phyloP scores from a whole-genome alignment of 2,888 invertebrate species.

The Julus scanicus region DNA sequence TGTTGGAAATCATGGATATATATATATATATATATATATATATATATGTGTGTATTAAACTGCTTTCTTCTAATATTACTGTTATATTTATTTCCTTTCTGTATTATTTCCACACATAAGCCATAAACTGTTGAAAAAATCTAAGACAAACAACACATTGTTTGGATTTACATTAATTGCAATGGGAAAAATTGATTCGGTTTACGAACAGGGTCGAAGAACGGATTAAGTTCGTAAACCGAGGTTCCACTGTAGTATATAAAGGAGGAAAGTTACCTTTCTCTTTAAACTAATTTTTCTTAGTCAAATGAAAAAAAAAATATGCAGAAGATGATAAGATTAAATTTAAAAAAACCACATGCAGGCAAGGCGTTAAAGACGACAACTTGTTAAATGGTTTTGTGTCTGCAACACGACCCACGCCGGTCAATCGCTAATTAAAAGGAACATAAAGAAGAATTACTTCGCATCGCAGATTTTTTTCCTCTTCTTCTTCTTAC shows the following conservation, averaged over 20 bases:
- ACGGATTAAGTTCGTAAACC: neutral
- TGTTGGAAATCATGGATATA: no score
- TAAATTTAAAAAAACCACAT: neutral
- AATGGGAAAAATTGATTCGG: no score
- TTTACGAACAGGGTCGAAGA: no score
- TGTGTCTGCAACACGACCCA: neutral
- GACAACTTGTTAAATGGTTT: neutral
- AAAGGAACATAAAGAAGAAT: slow-evolving; percentile 39
- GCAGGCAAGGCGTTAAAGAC: neutral
- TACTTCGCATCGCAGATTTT: neutral
- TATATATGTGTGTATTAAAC: no score
- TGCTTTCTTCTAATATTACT: no score
- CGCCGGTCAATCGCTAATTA: slow-evolving; percentile 40
- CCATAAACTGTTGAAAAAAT: no score
- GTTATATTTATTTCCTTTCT: no score
- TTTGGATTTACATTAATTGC: no score
- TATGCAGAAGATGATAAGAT: neutral
- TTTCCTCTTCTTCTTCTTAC: neutral
- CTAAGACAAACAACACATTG: no score
- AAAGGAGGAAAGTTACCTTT: neutral
- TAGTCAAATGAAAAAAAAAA: neutral
- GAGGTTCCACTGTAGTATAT: neutral
- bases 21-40: no score
- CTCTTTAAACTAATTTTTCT: neutral
- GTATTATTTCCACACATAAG: no score